phyloP scores from a whole-genome alignment of 2,113 vertebrate species.

The Stigmatopora argus region DNA sequence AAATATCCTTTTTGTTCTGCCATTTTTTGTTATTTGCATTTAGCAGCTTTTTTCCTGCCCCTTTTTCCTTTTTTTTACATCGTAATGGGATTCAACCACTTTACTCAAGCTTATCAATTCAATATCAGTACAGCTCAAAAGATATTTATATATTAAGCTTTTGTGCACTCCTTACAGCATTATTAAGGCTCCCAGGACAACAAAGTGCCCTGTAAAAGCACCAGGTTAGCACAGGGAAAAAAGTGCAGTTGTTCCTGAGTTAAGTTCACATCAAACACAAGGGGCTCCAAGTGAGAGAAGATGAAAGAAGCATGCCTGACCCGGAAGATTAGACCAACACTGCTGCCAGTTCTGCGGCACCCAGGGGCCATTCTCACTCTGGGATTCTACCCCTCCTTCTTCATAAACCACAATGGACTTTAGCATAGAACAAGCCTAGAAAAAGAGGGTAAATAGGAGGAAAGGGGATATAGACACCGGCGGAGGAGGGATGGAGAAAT shows the following conservation, averaged over 20 bases:
- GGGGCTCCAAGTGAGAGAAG: slow-evolving; percentile 68
- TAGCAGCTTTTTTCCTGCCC: slow-evolving; percentile 59
- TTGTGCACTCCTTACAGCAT: slow-evolving; percentile 65
- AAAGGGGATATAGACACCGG: slow-evolving; percentile 30
- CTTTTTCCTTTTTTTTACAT: slow-evolving; percentile 18
- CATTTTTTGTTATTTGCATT: slow-evolving; percentile 62
- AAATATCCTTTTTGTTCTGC: slow-evolving; percentile 38
- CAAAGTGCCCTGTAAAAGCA: slow-evolving; percentile 64
- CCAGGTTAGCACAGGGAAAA: slow-evolving; percentile 68
- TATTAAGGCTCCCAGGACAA: slow-evolving; percentile 70
- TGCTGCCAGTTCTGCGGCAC: slow-evolving; percentile 66
- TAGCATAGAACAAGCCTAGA: slow-evolving; percentile 33
- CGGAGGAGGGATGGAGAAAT: slow-evolving; percentile 25
- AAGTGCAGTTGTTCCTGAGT: slow-evolving; percentile 68
- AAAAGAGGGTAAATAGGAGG: slow-evolving; percentile 39
- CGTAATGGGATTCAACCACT: slow-evolving; percentile 8
- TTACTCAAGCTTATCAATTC: slow-evolving; percentile 51
- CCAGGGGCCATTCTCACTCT: slow-evolving; percentile 64
- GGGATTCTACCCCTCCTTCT: slow-evolving; percentile 55
- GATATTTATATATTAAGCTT: slow-evolving; percentile 62
- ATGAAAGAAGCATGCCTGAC: slow-evolving; percentile 71
- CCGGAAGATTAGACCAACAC: slow-evolving; percentile 73
- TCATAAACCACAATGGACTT: slow-evolving; percentile 55
- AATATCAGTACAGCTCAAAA: slow-evolving; percentile 69
- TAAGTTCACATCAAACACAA: slow-evolving; percentile 76